These are phyloP conservation scores for Lottia gigantea DNA, from an alignment of 2,888 invertebrate genomes.

Conservation along the genomic window DNA sequence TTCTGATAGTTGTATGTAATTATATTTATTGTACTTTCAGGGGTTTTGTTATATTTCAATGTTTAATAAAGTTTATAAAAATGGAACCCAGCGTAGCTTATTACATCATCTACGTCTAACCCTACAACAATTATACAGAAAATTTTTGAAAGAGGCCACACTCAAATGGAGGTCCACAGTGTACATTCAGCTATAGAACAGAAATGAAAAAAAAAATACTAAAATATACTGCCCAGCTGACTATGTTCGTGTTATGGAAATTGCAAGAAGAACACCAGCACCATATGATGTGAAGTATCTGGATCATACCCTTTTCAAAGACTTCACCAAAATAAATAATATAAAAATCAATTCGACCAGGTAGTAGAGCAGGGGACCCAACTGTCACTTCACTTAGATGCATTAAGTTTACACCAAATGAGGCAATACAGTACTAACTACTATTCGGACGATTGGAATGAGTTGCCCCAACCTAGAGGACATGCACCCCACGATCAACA, in stretches of 20 bases:
- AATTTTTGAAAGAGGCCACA: constrained; percentile 30
- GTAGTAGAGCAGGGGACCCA: constrained; percentile 20
- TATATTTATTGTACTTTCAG: too few species aligned
- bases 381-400: constrained; percentile 23
- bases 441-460: too few species aligned
- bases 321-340: constrained; percentile 17
- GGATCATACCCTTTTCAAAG: constrained; percentile 26
- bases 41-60: too few species aligned
- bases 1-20: too few species aligned
- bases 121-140: constrained; percentile 25
- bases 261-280: constrained; percentile 1
- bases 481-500: too few species aligned
- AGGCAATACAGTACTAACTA: too few species aligned
- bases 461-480: too few species aligned
- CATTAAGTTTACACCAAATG: constrained; percentile 24
- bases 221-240: constrained; percentile 22
- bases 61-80: too few species aligned
- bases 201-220: constrained; percentile 19
- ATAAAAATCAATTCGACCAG: constrained; percentile 24
- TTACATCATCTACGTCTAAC: too few species aligned
- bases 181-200: constrained; percentile 25
- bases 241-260: constrained; percentile 11
- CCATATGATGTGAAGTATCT: constrained; percentile 27
- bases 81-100: too few species aligned
- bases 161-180: constrained; percentile 32